Percentiles rank a stretch among this genome's conserved stretches.
Conservation (phyloP, 64 coral and sea anemone species). For the Cladopsammia gracilis region DNA sequence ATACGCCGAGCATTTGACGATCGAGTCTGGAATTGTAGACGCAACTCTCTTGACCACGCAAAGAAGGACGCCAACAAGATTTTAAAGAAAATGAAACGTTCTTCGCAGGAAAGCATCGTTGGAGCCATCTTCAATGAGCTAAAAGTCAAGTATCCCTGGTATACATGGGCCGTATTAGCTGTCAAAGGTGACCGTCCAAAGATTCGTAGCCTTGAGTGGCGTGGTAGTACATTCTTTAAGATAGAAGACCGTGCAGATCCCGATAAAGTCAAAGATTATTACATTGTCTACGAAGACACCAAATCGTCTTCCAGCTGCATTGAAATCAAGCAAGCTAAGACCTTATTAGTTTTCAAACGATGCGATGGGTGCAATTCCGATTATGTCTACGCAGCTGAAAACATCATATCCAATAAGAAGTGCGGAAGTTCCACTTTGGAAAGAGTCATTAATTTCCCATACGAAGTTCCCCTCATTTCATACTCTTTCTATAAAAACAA, state of each 20-base stretch:
- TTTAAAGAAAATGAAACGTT: neutral
- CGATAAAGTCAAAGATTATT: neutral
- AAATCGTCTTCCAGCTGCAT: neutral
- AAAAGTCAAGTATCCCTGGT: slow-evolving; percentile 13
- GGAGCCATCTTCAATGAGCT: neutral
- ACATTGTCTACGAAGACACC: neutral
- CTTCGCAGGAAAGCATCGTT: neutral
- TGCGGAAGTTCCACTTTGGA: neutral
- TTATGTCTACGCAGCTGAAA: slow-evolving; percentile 3
- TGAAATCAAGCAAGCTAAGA: neutral
- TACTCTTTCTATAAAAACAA: neutral
- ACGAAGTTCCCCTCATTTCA: too few relatives aligned
- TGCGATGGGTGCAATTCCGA: slow-evolving; percentile 19
- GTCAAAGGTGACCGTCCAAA: slow-evolving; percentile 6
- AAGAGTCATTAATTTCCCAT: neutral
- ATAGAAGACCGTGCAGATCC: slow-evolving; percentile 4
- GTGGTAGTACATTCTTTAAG: neutral
- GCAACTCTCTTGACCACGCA: neutral
- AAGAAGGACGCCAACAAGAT: slow-evolving; percentile 24
- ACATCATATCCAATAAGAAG: neutral
- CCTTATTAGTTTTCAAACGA: slow-evolving; percentile 27
- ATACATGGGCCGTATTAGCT: slow-evolving; percentile 12
- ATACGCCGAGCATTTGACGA: slow-evolving; percentile 31
- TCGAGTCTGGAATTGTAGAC: slow-evolving; percentile 13
- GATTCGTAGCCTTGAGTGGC: neutral